Evolutionary conservation across 2,113 vertebrate genomes (phyloP).

Genomic region (Hemichromis elongatus): DNA sequence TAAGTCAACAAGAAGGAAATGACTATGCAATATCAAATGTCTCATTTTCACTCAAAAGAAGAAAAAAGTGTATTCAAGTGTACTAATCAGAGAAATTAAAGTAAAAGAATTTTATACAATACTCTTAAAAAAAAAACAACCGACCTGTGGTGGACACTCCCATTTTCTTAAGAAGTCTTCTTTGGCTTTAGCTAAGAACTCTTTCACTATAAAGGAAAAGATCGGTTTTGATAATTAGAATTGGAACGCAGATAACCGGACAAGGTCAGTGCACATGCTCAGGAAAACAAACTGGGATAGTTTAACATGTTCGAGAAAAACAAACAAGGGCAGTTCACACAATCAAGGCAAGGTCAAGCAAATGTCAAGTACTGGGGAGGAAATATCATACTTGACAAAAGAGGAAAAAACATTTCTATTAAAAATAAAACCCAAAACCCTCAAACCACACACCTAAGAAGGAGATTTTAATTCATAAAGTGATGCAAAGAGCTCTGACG

Average conservation of each 20-base stretch:
- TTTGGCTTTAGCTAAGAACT: slow-evolving; percentile 99
- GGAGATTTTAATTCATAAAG: slow-evolving; percentile 67
- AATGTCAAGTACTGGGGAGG: slow-evolving; percentile 37
- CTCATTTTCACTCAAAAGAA: background rate
- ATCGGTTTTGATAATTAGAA: background rate
- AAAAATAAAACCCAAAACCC: slow-evolving; percentile 5
- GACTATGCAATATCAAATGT: background rate
- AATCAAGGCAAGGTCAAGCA: slow-evolving; percentile 52
- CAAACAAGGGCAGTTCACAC: slow-evolving; percentile 31
- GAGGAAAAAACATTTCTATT: background rate
- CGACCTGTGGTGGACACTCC: slow-evolving; percentile 96
- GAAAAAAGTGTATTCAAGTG: background rate
- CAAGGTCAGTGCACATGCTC: background rate
- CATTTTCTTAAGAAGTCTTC: slow-evolving; percentile 99
- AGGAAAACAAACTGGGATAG: slow-evolving; percentile 5
- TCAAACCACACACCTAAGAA: slow-evolving; percentile 63
- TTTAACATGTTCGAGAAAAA: slow-evolving; percentile 13
- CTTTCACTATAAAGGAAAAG: slow-evolving; percentile 87
- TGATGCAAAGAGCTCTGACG: slow-evolving; percentile 64
- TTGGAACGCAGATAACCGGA: background rate
- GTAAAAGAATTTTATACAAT: background rate
- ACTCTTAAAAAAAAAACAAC: background rate
- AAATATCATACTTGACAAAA: slow-evolving; percentile 32
- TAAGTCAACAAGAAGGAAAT: slow-evolving; percentile 17
- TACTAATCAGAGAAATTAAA: background rate